Evolutionary conservation across 2,113 vertebrate genomes (phyloP).

Genomic region (Centrocercus urophasianus): DNA sequence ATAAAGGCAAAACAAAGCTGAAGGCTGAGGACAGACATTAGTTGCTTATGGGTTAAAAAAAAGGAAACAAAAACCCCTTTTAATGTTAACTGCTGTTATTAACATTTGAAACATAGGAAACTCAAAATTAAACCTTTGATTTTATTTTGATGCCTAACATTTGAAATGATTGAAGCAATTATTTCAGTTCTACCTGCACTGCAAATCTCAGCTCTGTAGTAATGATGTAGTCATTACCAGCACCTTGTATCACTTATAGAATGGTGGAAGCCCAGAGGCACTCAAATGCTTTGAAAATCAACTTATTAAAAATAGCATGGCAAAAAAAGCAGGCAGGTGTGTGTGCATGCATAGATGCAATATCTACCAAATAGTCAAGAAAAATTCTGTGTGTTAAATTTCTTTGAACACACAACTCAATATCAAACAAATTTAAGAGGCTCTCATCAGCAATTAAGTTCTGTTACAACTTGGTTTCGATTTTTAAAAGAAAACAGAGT

Average conservation of each 20-base stretch:
- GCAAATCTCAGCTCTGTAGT: slow-evolving; percentile 52
- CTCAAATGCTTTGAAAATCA: slow-evolving; percentile 40
- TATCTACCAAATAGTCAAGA: slow-evolving; percentile 6
- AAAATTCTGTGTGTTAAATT: background rate
- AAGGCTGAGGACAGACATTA: background rate
- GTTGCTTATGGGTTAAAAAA: background rate
- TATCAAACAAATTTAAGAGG: background rate
- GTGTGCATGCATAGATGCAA: background rate
- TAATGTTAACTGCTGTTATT: background rate
- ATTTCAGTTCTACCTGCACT: slow-evolving; percentile 39
- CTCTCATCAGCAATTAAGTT: background rate
- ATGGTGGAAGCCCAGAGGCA: slow-evolving; percentile 54
- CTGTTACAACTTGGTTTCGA: background rate
- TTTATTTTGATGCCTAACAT: slow-evolving; percentile 56
- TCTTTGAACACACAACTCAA: background rate
- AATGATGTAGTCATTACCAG: slow-evolving; percentile 41
- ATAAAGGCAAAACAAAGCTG: background rate
- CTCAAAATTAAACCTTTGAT: slow-evolving; percentile 45
- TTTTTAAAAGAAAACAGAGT: slow-evolving; percentile 6
- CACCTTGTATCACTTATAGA: slow-evolving; percentile 36
- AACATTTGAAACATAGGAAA: slow-evolving; percentile 24
- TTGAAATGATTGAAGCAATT: slow-evolving; percentile 52
- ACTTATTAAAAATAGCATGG: slow-evolving; percentile 45
- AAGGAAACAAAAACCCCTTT: background rate
- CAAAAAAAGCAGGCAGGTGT: background rate